Conservation (phyloP, 2,113 vertebrate genomes). For the Oceanodroma tethys region DNA sequence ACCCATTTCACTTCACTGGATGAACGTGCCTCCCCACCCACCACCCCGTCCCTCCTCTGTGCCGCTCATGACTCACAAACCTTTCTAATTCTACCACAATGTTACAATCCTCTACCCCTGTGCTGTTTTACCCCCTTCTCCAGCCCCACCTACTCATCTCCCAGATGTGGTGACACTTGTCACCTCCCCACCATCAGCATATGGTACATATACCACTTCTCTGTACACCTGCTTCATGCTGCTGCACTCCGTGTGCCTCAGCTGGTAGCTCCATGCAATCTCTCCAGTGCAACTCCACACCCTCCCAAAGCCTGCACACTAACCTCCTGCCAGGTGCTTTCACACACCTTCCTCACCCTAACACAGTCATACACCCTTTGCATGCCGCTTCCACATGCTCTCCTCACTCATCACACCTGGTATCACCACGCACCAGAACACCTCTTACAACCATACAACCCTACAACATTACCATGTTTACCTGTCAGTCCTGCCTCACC, state of each 20-base stretch:
- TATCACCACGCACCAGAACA: not conserved
- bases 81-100: not conserved
- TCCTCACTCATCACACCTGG: not conserved
- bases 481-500: not conserved
- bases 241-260: not conserved
- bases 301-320: not conserved
- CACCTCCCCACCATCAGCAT: not conserved
- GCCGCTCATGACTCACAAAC: not conserved
- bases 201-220: accelerated
- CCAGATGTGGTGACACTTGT: not conserved
- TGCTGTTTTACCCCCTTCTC: not conserved
- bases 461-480: not conserved
- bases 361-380: not conserved
- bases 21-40: not conserved
- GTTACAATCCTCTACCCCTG: not conserved
- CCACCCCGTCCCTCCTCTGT: not conserved
- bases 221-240: not conserved
- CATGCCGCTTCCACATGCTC: accelerated
- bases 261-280: not conserved
- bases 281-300: not conserved
- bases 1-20: not conserved
- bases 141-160: not conserved
- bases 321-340: not conserved
- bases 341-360: not conserved
- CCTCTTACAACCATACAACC: not conserved